Percentiles rank a stretch among this genome's conserved stretches.
phyloP scores from a whole-genome alignment of 2,888 invertebrate genomes.

The Hypercompe scribonia region DNA sequence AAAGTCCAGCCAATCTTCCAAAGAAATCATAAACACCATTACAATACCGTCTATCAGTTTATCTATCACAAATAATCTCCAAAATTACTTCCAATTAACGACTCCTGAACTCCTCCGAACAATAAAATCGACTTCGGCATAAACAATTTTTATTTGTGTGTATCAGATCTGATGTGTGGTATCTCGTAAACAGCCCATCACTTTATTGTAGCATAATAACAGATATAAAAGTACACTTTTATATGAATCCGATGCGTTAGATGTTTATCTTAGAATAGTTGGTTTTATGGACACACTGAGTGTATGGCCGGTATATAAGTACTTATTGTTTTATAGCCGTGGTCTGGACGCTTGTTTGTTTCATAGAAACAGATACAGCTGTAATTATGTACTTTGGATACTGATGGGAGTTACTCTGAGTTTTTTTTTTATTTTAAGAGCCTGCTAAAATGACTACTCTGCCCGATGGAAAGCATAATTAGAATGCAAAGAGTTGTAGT shows the following conservation, averaged over 20 bases:
- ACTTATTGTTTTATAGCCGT: slow-evolving; percentile 55
- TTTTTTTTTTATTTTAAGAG: too few relatives aligned
- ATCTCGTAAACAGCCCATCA: slow-evolving; percentile 28
- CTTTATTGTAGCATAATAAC: slow-evolving; percentile 81
- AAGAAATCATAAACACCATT: background rate
- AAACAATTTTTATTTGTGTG: slow-evolving; percentile 49
- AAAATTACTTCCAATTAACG: slow-evolving; percentile 35
- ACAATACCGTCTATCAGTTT: background rate
- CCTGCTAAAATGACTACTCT: too few relatives aligned
- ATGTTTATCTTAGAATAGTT: slow-evolving; percentile 78
- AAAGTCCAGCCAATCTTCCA: background rate
- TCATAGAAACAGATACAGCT: slow-evolving; percentile 23
- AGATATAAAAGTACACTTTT: slow-evolving; percentile 75
- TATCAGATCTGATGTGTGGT: slow-evolving; percentile 58
- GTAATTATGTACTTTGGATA: slow-evolving; percentile 12
- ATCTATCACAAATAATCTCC: slow-evolving; percentile 10
- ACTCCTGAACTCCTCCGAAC: slow-evolving; percentile 11
- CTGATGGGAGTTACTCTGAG: background rate
- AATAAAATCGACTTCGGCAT: slow-evolving; percentile 27
- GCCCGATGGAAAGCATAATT: too few relatives aligned
- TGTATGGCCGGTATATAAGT: slow-evolving; percentile 50
- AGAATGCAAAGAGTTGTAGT: too few relatives aligned
- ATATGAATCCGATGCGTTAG: slow-evolving; percentile 74
- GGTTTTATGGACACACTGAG: slow-evolving; percentile 61
- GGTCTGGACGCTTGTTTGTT: slow-evolving; percentile 44